Conservation (phyloP, 2,888 invertebrate species). For the Meteorus cinctellus region DNA sequence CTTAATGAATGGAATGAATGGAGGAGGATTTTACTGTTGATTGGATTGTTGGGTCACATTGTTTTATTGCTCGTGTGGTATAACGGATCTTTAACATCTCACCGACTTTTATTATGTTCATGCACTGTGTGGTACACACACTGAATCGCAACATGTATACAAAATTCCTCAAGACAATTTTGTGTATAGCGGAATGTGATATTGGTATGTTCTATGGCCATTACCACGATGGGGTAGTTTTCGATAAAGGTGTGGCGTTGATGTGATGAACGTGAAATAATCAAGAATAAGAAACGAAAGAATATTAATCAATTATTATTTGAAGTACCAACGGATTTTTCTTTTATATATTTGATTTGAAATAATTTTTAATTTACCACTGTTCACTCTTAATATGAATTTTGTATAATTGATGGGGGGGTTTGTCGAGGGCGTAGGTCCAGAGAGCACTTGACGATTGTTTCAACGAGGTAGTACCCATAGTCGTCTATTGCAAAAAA, state of each 20-base stretch:
- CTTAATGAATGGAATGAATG: not conserved
- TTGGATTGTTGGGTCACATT: conserved; percentile 14
- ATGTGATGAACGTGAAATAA: conserved; percentile 33
- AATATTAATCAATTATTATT: not conserved
- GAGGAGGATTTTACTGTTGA: not conserved
- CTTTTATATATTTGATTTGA: not conserved
- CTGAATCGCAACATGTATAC: not conserved
- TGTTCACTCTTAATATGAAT: not conserved
- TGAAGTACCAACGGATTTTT: too few relatives aligned
- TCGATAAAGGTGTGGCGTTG: conserved; percentile 49
- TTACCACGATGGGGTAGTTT: conserved; percentile 11
- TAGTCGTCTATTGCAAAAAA: not conserved
- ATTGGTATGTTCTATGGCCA: too few relatives aligned
- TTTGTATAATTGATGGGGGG: not conserved
- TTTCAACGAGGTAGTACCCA: conserved; percentile 6
- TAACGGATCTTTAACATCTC: conserved; percentile 4
- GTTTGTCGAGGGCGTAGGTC: conserved; percentile 24
- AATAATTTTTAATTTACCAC: not conserved
- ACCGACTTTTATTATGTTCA: not conserved
- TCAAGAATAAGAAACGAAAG: not conserved
- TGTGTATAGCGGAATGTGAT: not conserved
- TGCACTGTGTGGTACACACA: not conserved
- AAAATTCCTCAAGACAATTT: not conserved
- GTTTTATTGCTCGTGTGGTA: conserved; percentile 10
- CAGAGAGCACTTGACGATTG: conserved; percentile 25